Base-by-base conservation (phyloP, 2,113 vertebrate genomes). In the Lepisosteus oculatus region DNA sequence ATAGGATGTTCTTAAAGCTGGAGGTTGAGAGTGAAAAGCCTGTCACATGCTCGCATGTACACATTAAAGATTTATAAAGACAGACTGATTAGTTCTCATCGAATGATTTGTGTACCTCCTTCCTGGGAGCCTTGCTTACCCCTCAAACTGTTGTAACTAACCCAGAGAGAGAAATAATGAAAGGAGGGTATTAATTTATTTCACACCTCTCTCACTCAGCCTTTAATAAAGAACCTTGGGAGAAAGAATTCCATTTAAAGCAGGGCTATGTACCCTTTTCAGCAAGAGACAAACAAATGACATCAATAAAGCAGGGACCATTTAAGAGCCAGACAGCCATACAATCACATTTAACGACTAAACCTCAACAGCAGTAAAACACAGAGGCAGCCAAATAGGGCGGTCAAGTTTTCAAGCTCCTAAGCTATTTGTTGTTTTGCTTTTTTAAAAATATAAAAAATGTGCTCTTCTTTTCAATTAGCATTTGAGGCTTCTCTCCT, bases 271-370 rank as follows among this genome's bases (percentile, higher is more conserved):
- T 80, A 78, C 77, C 84, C 90, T 86, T 86, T 83, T 78, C 81
- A 79, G 75, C 72, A 83, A 79, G 74, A 77, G 78, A 72, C 72
- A 80, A 76, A 73, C 70, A 76, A 85, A 84, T 84, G 75, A 84
- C 88, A 90, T 90, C 88, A 88, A 92, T 91, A 91, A 91, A 86
- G 84, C 82, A 81, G 87, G 85, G 86, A 85, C 83, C 85, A 80
- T 91, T 91, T 90, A 90, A 89, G 87, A 91, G 87, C 86, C 88
- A 92, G 88, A 89, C 91, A 89, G 90, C 89, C 91, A 51, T 91
- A 91, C 90, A 90, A 90, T 61, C 61, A 72, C 81, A 81, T 85
- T 90, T 89, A 89, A 90, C 86, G 80, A 86, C 84, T 75, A 83
- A 76, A 77, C 83, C 74, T 75, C 74, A 5, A 76, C 70, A 80